phyloP scores from a whole-genome alignment of 2,113 vertebrate genomes.

The Laticauda colubrina region DNA sequence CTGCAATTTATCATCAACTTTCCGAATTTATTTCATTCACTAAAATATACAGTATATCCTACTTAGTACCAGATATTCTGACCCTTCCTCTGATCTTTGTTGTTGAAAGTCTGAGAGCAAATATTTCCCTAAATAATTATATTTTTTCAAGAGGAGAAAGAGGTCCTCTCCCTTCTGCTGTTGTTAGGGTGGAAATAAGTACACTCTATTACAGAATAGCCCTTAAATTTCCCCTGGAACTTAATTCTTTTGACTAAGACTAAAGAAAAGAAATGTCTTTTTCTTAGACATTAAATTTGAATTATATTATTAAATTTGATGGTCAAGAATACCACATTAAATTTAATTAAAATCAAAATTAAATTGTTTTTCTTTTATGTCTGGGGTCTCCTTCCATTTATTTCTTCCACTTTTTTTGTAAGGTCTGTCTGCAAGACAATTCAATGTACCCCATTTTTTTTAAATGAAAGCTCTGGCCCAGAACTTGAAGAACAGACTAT shows the following conservation, averaged over 20 bases:
- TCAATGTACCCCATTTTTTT: background rate
- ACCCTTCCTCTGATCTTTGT: background rate
- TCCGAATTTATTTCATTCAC: background rate
- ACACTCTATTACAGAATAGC: background rate
- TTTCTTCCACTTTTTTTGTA: background rate
- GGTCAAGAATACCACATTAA: background rate
- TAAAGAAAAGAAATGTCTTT: background rate
- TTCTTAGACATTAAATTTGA: background rate
- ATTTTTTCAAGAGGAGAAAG: background rate
- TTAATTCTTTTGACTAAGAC: background rate
- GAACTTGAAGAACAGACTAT: background rate
- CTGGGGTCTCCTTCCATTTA: background rate
- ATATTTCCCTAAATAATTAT: background rate
- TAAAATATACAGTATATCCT: background rate
- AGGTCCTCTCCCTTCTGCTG: background rate
- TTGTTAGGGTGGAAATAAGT: background rate
- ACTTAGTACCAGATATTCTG: background rate
- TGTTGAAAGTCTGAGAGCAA: background rate
- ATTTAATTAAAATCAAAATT: background rate
- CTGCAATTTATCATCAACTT: background rate
- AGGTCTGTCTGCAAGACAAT: background rate
- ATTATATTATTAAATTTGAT: background rate
- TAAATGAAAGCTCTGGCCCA: slow-evolving; percentile 17
- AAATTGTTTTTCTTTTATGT: background rate
- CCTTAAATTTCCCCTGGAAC: background rate